Evolutionary conservation across 2,113 vertebrate genomes (phyloP).

Genomic region (Crotalus horridus): DNA sequence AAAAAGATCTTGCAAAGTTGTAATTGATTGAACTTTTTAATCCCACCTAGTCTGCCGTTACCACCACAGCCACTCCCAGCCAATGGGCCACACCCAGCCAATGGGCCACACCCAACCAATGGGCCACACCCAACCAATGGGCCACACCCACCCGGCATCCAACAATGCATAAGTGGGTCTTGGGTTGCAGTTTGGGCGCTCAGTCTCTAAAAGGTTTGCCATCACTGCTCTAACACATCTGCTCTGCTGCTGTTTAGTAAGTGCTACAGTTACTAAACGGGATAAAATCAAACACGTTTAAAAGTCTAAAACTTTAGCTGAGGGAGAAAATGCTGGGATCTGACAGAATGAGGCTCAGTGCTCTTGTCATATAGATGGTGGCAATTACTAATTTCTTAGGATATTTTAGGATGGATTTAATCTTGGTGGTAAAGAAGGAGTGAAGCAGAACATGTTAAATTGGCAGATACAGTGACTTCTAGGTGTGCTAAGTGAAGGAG

Average conservation of each 20-base stretch:
- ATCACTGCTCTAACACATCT: background rate
- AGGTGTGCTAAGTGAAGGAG: background rate
- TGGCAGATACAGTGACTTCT: background rate
- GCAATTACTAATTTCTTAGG: background rate
- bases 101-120: too few relatives aligned
- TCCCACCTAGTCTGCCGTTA: too few relatives aligned
- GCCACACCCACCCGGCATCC: too few relatives aligned
- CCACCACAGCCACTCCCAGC: too few relatives aligned
- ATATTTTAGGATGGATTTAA: background rate
- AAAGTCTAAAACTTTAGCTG: background rate
- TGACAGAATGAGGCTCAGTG: background rate
- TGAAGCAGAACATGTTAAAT: background rate
- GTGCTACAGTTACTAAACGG: background rate
- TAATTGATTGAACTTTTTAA: too few relatives aligned
- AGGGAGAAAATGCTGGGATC: background rate
- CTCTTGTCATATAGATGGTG: background rate
- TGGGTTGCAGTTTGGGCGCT: too few relatives aligned
- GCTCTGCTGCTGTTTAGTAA: background rate
- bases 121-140: too few relatives aligned
- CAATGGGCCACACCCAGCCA: too few relatives aligned
- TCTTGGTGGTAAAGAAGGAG: background rate
- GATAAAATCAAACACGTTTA: background rate
- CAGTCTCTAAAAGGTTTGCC: too few relatives aligned
- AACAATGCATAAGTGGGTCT: too few relatives aligned
- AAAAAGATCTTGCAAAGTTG: too few relatives aligned